phyloP scores from a whole-genome alignment of 2,888 invertebrate species.

The Protodeltote pygarga region DNA sequence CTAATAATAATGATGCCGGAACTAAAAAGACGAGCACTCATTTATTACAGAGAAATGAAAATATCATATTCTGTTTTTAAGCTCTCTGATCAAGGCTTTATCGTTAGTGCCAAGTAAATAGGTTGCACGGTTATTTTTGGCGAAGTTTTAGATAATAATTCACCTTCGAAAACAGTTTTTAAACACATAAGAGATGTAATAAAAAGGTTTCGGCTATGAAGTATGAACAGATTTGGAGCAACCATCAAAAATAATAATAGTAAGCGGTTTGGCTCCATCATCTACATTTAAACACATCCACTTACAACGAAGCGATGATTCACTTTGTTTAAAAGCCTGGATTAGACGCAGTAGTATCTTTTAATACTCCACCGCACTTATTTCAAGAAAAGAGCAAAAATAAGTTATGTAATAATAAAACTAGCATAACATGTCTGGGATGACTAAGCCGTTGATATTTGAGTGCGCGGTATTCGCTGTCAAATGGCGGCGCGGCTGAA shows the following conservation, averaged over 20 bases:
- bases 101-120: slow-evolving; percentile 31
- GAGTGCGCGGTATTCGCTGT: slow-evolving; percentile 65
- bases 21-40: slow-evolving; percentile 26
- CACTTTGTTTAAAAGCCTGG: slow-evolving; percentile 44
- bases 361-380: slow-evolving; percentile 45
- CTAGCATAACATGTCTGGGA: slow-evolving; percentile 50
- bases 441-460: slow-evolving; percentile 78
- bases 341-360: slow-evolving; percentile 47
- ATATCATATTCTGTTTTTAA: slow-evolving; percentile 10
- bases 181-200: slow-evolving; percentile 17
- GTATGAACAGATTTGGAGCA: slow-evolving; percentile 17
- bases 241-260: slow-evolving; percentile 43
- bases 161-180: slow-evolving; percentile 25
- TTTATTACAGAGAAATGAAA: slow-evolving; percentile 32
- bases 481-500: slow-evolving; percentile 59
- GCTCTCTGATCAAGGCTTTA: slow-evolving; percentile 23
- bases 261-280: slow-evolving; percentile 27
- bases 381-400: slow-evolving; percentile 52
- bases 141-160: slow-evolving; percentile 23
- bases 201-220: slow-evolving; percentile 10
- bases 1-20: slow-evolving; percentile 38
- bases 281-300: slow-evolving; percentile 41
- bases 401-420: slow-evolving; percentile 55
- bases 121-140: slow-evolving; percentile 30
- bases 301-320: slow-evolving; percentile 40